Evolutionary conservation across 2,888 invertebrate genomes (phyloP), one percentile per base, ranked within the genome.

Genomic region (Athalia cordata): DNA sequence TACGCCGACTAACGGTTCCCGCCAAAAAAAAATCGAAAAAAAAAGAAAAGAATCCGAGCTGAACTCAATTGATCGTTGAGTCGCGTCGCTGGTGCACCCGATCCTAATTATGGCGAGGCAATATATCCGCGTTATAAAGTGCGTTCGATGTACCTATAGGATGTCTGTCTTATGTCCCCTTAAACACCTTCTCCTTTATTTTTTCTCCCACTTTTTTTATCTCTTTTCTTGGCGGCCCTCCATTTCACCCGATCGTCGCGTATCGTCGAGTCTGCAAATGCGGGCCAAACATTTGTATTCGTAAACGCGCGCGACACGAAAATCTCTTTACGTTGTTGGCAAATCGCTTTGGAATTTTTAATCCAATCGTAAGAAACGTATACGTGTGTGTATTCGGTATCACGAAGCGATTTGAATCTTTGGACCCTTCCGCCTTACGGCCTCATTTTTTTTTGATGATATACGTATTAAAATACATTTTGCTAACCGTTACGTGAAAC

Each of bases 11-110:
- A 75, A 62, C 62, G 75, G 75, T 75, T 50, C 62, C 52, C 29
- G 29, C 29, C 29, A 29, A 29, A 29, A 29, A 29, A 29, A 29
- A 29, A 29, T 29, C 2, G 29, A 29, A 29, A 29, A 29, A 29
- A 29, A 29, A 29, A n/a, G n/a, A n/a, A 75, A 75, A 72, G 59
- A 47, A n/a, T 55, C 50, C 29, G 62, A 29, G 29, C 29, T 29
- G 75, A 29, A 50, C 75, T 62, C 62, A 75, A 62, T 75, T 52
- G 75, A 62, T 75, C 75, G 75, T 75, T 43, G 52, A 75, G 62
- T 62, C 75, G 49, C 6, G 50, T 75, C 75, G 67, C 47, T 11
- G 45, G 45, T 62, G 29, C 62, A 50, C 75, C 62, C 75, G 64
- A 64, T 75, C 9, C 62, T 75, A 75, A 75, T 75, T 75, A 75